These are phyloP conservation scores for Cinara cedri DNA, from an alignment of 2,888 invertebrate genomes.

Conservation along the genomic window DNA sequence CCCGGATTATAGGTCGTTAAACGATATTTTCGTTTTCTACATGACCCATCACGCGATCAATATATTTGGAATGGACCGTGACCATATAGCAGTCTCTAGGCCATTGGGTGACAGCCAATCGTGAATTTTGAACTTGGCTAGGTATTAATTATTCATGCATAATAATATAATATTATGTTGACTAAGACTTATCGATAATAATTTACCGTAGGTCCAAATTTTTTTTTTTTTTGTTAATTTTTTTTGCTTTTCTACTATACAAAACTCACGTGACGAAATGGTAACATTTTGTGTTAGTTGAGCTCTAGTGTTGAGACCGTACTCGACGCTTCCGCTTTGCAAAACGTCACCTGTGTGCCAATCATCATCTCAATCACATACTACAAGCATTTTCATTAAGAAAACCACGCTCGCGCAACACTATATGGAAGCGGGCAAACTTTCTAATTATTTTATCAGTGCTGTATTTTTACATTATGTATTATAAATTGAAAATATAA, in stretches of 20 bases:
- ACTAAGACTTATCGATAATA: constrained; percentile 15
- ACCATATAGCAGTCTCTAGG: constrained; percentile 20
- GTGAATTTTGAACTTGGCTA: constrained; percentile 49
- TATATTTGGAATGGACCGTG: constrained; percentile 45
- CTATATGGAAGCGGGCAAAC: constrained; percentile 34
- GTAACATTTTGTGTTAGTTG: constrained; percentile 49
- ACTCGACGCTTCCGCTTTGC: constrained; percentile 56
- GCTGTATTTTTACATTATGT: background rate
- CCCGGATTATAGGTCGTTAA: background rate
- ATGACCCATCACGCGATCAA: constrained; percentile 28
- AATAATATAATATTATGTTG: constrained; percentile 3
- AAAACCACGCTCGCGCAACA: constrained; percentile 43
- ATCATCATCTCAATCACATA: constrained; percentile 54
- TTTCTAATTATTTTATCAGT: constrained; percentile 25
- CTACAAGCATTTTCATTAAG: constrained; percentile 50
- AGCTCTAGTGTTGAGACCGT: constrained; percentile 53
- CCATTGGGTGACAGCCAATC: constrained; percentile 44
- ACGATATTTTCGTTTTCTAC: constrained; percentile 45
- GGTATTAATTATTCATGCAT: constrained; percentile 31
- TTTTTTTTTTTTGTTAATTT: constrained; percentile 32
- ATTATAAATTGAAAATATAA: background rate
- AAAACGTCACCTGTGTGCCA: constrained; percentile 57
- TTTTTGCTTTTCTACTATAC: constrained; percentile 20
- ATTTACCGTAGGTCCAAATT: constrained; percentile 23
- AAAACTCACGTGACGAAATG: constrained; percentile 54